phyloP scores from a whole-genome alignment of 1,140 invertebrate genomes.

The Cydia amplana region DNA sequence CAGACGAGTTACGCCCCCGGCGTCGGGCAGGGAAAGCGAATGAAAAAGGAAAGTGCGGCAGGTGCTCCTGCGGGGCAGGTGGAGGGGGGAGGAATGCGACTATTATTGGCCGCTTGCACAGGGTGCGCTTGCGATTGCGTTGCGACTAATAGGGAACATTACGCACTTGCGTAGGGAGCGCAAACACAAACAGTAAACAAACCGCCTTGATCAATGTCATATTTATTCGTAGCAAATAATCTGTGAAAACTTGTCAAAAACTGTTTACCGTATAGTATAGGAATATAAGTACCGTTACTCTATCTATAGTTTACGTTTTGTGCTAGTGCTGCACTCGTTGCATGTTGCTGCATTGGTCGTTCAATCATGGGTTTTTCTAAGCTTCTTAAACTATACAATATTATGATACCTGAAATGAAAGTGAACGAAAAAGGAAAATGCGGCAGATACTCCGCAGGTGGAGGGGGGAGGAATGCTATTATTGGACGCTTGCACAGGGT shows the following conservation, averaged over 20 bases:
- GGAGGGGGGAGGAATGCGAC: slow-evolving; percentile 27
- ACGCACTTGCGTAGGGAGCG: no score
- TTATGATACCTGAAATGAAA: slow-evolving; percentile 41
- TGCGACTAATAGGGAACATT: no score
- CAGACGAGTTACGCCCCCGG: slow-evolving; percentile 22
- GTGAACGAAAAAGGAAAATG: slow-evolving; percentile 70
- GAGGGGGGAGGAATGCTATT: slow-evolving; percentile 24
- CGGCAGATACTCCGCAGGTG: slow-evolving; percentile 55
- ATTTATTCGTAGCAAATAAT: no score
- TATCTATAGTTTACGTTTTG: no score
- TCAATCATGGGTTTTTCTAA: background rate
- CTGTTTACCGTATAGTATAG: no score
- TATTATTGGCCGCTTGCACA: slow-evolving; percentile 35
- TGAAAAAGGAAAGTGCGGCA: slow-evolving; percentile 72
- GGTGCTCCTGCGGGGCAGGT: slow-evolving; percentile 47
- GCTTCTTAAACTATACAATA: background rate
- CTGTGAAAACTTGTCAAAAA: no score
- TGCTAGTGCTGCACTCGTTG: no score
- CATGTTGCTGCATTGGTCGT: background rate
- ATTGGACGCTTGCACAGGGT: slow-evolving; percentile 33
- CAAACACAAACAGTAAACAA: background rate
- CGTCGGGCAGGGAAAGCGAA: slow-evolving; percentile 54
- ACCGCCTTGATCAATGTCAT: background rate
- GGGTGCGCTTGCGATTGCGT: slow-evolving; percentile 8
- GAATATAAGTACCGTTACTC: no score